Base-by-base conservation (phyloP, 1,140 invertebrate genomes). In the Drosophila melanica region DNA sequence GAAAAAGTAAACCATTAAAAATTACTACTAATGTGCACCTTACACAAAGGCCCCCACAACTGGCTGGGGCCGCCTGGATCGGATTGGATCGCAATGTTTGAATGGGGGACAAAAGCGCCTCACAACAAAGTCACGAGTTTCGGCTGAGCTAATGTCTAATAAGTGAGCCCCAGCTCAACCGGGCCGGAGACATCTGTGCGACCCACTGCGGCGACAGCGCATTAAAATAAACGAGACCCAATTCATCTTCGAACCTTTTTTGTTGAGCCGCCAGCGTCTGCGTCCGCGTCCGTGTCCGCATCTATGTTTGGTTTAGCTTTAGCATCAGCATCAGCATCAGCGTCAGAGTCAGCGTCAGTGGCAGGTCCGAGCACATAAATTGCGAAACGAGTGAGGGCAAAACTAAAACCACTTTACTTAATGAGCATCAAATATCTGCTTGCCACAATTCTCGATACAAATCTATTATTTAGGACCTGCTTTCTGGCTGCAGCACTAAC, bases 401-500 rank as follows among this genome's bases (percentile, higher is more conserved):
- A 89, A 89, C 85, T 89, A 82, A 84, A 89, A 89, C 84, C 84
- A 89, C 84, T 89, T 89, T 89, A 89, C 84, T 89, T 89, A 89
- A 89, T 89, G 84, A 89, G 84, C 84, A 89, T 89, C 84, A 90
- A 89, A 89, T 89, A 89, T 89, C 81, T 66, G 41, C 60, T 76
- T 89, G 79, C 79, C 85, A 79, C 84, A 90, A 87, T 90, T 84
- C 84, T 84, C 84, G 84, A 89, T 89, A 89, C 84, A 67, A 84
- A 89, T 89, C 84, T 89, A 89, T 89, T 89, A 89, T 89, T 89
- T 89, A 89, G 69, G 73, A 80, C 60, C 73, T 77, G 69, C 64
- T 81, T 55, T 68, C 63, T 53, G 50, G 58, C 73, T 77, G 59
- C 54, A 60, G 84, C 84, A 89, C 79, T 89, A 89, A 89, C 84